Evolutionary conservation across 2,797 vertebrate species (phyloP).

Genomic region (Sebastes flavidus): DNA sequence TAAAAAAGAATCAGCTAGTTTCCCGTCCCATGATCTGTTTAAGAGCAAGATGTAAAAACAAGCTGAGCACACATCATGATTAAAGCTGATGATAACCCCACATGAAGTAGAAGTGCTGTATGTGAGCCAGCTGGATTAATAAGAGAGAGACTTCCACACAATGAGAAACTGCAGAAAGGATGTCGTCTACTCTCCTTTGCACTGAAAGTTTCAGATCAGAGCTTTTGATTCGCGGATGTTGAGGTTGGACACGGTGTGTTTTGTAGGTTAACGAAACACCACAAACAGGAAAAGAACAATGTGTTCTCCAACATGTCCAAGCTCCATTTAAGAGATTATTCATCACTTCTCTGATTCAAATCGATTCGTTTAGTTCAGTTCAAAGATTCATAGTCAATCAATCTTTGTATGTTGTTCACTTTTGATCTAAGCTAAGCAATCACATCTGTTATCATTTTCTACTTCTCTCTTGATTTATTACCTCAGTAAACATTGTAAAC

Average conservation of each 20-base stretch:
- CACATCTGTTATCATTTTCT: too few relatives aligned
- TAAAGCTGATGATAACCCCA: not conserved
- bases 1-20: not conserved
- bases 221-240: too few relatives aligned
- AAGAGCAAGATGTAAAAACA: not conserved
- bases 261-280: not conserved
- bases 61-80: not conserved
- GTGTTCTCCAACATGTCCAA: not conserved
- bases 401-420: not conserved
- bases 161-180: not conserved
- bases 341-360: not conserved
- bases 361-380: not conserved
- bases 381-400: too few relatives aligned
- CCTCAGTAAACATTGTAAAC: too few relatives aligned
- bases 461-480: too few relatives aligned
- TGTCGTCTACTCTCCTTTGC: not conserved
- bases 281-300: not conserved
- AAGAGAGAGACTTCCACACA: not conserved
- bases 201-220: not conserved
- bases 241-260: too few relatives aligned
- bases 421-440: not conserved
- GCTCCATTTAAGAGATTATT: not conserved
- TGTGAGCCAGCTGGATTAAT: not conserved
- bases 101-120: not conserved
- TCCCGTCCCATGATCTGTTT: not conserved